Conservation (phyloP, 2,113 vertebrate species). For the Petrocephalus zakoni region DNA sequence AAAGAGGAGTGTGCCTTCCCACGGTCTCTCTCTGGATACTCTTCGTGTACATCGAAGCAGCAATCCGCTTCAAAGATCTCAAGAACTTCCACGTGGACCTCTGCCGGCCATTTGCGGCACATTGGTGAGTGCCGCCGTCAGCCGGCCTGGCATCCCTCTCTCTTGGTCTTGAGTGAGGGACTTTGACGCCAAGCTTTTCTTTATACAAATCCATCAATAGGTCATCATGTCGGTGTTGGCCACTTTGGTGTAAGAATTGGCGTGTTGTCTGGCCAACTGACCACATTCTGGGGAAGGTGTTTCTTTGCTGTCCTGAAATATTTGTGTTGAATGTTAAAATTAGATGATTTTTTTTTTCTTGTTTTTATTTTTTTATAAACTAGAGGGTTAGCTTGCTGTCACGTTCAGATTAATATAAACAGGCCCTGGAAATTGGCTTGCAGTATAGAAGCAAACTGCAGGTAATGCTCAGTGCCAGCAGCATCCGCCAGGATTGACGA, state of each 20-base stretch:
- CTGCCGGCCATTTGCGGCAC: slow-evolving; percentile 95
- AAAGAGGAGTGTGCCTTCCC: slow-evolving; percentile 92
- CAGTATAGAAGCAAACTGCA: neutral
- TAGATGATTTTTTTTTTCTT: neutral
- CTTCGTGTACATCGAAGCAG: slow-evolving; percentile 98
- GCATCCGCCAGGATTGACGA: neutral
- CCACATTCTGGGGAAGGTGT: neutral
- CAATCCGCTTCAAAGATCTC: slow-evolving; percentile 97
- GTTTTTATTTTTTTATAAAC: neutral
- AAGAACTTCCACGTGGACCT: slow-evolving; percentile 98
- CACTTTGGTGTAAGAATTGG: neutral
- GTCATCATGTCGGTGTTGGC: neutral
- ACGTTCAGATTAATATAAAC: neutral
- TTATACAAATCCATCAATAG: neutral
- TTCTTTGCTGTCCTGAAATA: neutral
- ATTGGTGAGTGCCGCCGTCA: slow-evolving; percentile 65
- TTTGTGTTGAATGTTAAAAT: neutral
- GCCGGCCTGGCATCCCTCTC: neutral
- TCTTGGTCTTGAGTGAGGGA: neutral
- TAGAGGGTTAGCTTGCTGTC: neutral
- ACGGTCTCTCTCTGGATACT: slow-evolving; percentile 97
- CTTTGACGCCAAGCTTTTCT: neutral
- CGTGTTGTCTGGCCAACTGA: neutral
- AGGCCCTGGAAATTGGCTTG: neutral
- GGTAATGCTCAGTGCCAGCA: neutral